Percentiles rank a stretch among this genome's conserved stretches.
Evolutionary conservation across 2,113 vertebrate species (phyloP).

Genomic region (Phrynocephalus versicolor): DNA sequence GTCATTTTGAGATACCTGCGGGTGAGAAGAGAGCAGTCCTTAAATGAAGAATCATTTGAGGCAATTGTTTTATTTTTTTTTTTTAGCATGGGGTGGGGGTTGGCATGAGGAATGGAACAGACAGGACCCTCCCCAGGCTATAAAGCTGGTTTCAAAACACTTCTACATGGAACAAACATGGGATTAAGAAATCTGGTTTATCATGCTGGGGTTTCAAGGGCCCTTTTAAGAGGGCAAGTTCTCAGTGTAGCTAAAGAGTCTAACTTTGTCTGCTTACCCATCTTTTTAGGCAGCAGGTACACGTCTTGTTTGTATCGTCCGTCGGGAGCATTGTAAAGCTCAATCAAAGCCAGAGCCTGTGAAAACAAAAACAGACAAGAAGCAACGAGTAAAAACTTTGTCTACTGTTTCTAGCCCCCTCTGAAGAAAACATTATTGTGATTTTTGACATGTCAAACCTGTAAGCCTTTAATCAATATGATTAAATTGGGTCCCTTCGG

Average conservation of each 20-base stretch:
- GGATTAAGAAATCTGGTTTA: background rate
- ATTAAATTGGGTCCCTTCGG: too few relatives aligned
- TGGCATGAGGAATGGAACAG: too few relatives aligned
- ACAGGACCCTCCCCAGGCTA: too few relatives aligned
- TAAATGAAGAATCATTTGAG: too few relatives aligned
- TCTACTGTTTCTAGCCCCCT: background rate
- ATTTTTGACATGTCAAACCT: background rate
- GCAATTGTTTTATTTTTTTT: too few relatives aligned
- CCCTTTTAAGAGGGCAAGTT: background rate
- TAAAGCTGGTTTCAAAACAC: background rate
- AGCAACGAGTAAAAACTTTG: background rate
- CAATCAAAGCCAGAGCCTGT: conserved; percentile 94
- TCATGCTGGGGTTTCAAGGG: background rate
- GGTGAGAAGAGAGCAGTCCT: too few relatives aligned
- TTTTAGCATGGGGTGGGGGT: too few relatives aligned
- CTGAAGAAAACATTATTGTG: background rate
- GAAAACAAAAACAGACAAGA: background rate
- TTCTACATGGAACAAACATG: background rate
- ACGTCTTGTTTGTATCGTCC: conserved; percentile 98
- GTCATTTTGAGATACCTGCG: too few relatives aligned
- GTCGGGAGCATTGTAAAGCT: conserved; percentile 95
- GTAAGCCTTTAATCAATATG: background rate
- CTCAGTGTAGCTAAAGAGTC: background rate
- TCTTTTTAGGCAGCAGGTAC: conserved; percentile 97
- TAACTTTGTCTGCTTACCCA: conserved; percentile 82